Conservation (phyloP, 2,113 vertebrate genomes). For the Epinephelus cyanopodus region DNA sequence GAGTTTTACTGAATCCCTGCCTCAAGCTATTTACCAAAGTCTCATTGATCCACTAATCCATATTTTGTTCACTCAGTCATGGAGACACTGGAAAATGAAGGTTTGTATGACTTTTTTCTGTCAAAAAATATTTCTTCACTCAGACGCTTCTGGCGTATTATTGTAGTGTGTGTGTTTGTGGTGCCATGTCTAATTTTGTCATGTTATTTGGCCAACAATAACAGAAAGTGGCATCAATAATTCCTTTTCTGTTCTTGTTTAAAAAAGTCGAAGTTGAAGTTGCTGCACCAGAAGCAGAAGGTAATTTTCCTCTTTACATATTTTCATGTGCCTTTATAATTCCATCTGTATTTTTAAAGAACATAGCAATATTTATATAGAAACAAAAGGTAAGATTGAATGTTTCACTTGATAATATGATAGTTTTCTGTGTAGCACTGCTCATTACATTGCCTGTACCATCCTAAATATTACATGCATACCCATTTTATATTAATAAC, state of each 20-base stretch:
- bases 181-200: neutral
- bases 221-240: constrained; percentile 6
- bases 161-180: constrained; percentile 2
- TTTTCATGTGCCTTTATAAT: neutral
- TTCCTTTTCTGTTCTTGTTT: constrained; percentile 32
- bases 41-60: constrained; percentile 73
- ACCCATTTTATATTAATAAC: neutral
- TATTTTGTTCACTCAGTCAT: constrained; percentile 69
- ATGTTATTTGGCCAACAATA: neutral
- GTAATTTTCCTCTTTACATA: constrained; percentile 52
- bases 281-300: constrained; percentile 69
- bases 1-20: constrained; percentile 56
- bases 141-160: constrained; percentile 1
- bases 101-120: constrained; percentile 41
- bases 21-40: constrained; percentile 48
- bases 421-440: neutral
- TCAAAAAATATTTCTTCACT: constrained; percentile 35
- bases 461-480: constrained; percentile 1
- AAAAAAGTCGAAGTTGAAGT: constrained; percentile 29
- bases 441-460: neutral
- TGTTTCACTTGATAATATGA: neutral
- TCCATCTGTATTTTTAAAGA: constrained; percentile 2
- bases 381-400: neutral
- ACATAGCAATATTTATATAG: neutral
- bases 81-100: constrained; percentile 60